Evolutionary conservation across 2,888 invertebrate genomes (phyloP), one percentile per base, ranked within the genome.

Genomic region (Drosophila recens): DNA sequence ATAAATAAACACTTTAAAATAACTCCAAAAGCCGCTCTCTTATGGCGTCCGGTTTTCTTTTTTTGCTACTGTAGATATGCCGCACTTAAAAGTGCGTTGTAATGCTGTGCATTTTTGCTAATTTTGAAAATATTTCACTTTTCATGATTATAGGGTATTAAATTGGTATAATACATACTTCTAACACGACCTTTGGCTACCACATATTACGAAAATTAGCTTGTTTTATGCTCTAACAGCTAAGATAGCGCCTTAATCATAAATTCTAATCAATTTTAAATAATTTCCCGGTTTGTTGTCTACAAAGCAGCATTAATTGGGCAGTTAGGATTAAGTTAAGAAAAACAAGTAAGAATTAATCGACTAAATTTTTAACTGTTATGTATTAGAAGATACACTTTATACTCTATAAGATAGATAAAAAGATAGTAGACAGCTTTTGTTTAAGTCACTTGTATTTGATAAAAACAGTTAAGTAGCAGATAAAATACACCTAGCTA

Each of bases 221-320:
- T 34, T 34, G 30, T 48, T 43, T 48, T 48, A 46, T 17, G 46
- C 33, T 54, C 27, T 27, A 57, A 33, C 30, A 20, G 46, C 38
- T 17, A 23, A 40, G 38, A 20, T 33, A 53, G 34, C 49, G 49
- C 36, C 27, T 30, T 30, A 43, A 53, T 62, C 38, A 54, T 67
- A 63, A 63, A 54, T 62, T 36, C 33, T 48, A 63, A 67, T 62
- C 52, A 63, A 63, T 67, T 51, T 62, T 1, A 20, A 36, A 33
- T 33, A 38, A 43, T 33, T 15, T 46, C 46, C 30, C 13, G 20
- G 23, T 27, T 34, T 45, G 52, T 46, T 33, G 20, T 15, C 38
- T 20, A 38, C 53, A 42, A 42, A 36, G 9, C 36, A 33, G 36
- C 53, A 4, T 49, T 65, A 58, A 66, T 69, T 43, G 36, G 58